A percentile compares a stretch with the other conserved stretches of the same genome.
Evolutionary conservation across 2,888 invertebrate genomes (phyloP).

Genomic region (Campoplex nolae): DNA sequence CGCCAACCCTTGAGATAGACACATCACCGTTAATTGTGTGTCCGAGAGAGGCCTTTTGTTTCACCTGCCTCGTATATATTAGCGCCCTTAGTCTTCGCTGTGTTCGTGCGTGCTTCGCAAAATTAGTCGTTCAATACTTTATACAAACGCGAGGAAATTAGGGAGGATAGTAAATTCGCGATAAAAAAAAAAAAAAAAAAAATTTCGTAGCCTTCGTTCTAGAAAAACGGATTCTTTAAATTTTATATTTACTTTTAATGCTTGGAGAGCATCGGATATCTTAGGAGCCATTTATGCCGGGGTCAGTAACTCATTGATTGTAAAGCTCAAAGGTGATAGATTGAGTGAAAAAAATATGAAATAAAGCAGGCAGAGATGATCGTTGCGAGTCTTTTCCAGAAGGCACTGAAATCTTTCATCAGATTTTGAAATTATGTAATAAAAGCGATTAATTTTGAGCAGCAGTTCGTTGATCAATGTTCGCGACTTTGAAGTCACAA

Average conservation of each 20-base stretch:
- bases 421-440: not conserved
- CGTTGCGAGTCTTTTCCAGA: no score
- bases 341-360: no score
- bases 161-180: not conserved
- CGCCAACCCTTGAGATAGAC: conserved; percentile 80
- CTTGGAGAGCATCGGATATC: no score
- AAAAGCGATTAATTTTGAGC: no score
- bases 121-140: conserved; percentile 12
- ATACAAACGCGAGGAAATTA: not conserved
- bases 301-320: not conserved
- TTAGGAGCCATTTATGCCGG: no score
- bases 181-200: no score
- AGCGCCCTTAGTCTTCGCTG: conserved; percentile 70
- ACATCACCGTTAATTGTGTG: conserved; percentile 82
- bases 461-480: no score
- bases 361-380: no score
- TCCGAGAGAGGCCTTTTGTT: conserved; percentile 79
- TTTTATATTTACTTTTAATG: not conserved
- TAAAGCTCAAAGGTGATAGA: not conserved
- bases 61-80: conserved; percentile 81
- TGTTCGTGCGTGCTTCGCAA: conserved; percentile 40
- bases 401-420: not conserved
- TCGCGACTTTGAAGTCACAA: not conserved
- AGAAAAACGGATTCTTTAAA: not conserved
- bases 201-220: not conserved